phyloP scores from a whole-genome alignment of 2,113 vertebrate genomes.

The Formicarius rufipectus region DNA sequence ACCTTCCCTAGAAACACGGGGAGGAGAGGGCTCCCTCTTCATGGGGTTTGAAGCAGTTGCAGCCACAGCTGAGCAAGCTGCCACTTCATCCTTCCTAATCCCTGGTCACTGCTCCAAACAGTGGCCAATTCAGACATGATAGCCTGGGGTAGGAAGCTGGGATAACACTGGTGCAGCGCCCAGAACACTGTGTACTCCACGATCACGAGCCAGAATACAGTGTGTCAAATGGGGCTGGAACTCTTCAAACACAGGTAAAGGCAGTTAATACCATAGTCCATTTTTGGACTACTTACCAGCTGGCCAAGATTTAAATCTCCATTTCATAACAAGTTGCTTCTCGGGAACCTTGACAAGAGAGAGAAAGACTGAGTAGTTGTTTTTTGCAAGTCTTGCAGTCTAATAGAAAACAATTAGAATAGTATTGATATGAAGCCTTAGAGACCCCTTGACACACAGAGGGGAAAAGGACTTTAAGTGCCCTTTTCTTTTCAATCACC shows the following conservation, averaged over 20 bases:
- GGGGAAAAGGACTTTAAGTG: background rate
- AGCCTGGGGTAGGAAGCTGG: background rate
- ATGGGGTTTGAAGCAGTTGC: background rate
- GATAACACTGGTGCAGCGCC: background rate
- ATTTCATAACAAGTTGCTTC: conserved; percentile 88
- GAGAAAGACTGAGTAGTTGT: background rate
- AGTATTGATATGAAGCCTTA: background rate
- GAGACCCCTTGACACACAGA: background rate
- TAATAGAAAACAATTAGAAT: background rate
- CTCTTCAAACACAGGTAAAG: background rate
- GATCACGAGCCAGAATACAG: accelerated
- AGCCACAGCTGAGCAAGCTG: background rate
- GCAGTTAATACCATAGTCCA: background rate
- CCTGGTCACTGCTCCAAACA: background rate
- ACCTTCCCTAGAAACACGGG: background rate
- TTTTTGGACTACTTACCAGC: conserved; percentile 76
- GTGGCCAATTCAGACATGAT: background rate
- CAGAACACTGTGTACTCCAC: background rate
- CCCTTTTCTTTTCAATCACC: background rate
- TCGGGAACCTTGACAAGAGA: conserved; percentile 79
- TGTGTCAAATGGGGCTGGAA: background rate
- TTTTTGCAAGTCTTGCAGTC: background rate
- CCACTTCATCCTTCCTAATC: background rate
- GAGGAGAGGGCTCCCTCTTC: background rate
- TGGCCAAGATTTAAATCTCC: conserved; percentile 94